phyloP scores from a whole-genome alignment of 2,888 invertebrate genomes.

The Troglohyphantes excavatus region DNA sequence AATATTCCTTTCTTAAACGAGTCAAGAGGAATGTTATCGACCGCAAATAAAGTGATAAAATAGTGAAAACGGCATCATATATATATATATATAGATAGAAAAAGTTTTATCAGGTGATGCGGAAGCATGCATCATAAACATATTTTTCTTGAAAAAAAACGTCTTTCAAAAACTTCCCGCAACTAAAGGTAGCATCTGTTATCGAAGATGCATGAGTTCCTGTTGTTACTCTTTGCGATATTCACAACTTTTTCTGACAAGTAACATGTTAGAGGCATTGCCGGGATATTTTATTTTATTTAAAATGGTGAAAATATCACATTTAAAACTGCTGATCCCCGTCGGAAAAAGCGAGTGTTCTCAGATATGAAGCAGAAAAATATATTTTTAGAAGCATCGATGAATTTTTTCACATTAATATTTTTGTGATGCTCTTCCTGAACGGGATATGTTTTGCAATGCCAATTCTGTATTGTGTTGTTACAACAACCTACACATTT shows the following conservation, averaged over 20 bases:
- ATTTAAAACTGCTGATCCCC: too few relatives aligned
- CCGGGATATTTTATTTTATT: too few relatives aligned
- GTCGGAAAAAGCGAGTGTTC: too few relatives aligned
- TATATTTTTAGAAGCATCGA: too few relatives aligned
- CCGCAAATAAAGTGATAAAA: background rate
- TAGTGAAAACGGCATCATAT: background rate
- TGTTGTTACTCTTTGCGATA: background rate
- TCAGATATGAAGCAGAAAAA: too few relatives aligned
- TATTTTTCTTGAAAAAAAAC: slow-evolving; percentile 11
- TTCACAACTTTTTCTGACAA: background rate
- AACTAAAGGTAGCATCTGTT: slow-evolving; percentile 10
- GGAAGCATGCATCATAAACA: slow-evolving; percentile 13
- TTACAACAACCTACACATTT: too few relatives aligned
- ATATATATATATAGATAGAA: background rate
- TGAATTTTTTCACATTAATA: too few relatives aligned
- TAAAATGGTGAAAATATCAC: too few relatives aligned
- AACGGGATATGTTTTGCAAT: too few relatives aligned
- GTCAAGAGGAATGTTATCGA: background rate
- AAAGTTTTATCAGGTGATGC: slow-evolving; percentile 7
- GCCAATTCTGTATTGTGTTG: too few relatives aligned
- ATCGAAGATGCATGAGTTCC: slow-evolving; percentile 22
- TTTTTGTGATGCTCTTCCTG: too few relatives aligned
- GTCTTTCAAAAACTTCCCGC: slow-evolving; percentile 3
- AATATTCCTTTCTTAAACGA: background rate
- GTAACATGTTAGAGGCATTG: too few relatives aligned